Evolutionary conservation across 2,888 invertebrate species (phyloP), one percentile per base, ranked within the genome.

Genomic region (Campoletis raptor): DNA sequence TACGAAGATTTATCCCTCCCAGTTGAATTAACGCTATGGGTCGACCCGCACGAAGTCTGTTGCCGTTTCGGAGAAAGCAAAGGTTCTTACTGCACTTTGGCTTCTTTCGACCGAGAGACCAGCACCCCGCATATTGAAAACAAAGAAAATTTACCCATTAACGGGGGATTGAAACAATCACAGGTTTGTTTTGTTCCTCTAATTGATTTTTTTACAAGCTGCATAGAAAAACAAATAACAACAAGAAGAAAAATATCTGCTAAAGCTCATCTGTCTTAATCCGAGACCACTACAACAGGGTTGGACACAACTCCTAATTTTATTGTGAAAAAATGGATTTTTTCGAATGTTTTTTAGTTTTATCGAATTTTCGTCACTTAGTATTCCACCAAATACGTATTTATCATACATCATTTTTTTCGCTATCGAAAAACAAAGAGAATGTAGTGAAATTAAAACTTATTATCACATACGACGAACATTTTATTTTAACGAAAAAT

Each of bases 11-110:
- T 96, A 81, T 95, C 95, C 85, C 95, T 97, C 88, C 97, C 97
- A 69, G 95, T 96, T 89, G 97, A 97, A 94, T 95, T 97, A 80
- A 97, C 97, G 37, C 95, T 97, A 90, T 97, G 97, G 97, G 96
- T 97, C 77, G 97, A 97, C 93, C 97, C 97, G 0, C 95, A 95
- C 88, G 97, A 97, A 94, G 97, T 94, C 80, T 93, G 92, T 92
- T 95, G 90, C 89, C 95, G 96, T 91, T 96, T 96, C 91, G 96
- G 96, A 90, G 96, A 96, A 94, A 95, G 95, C 90, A 95, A 95
- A 94, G 96, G 96, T 89, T 96, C 96, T 90, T 96, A 96, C 92
- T 96, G 96, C 93, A 96, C 95, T 87, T 94, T 96, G 92, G 96
- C 96, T 89, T 95, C 95, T 83, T 96, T 96, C 89, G 95, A 94